phyloP scores from a whole-genome alignment of 2,888 invertebrate species.

The Sepiola atlantica region DNA sequence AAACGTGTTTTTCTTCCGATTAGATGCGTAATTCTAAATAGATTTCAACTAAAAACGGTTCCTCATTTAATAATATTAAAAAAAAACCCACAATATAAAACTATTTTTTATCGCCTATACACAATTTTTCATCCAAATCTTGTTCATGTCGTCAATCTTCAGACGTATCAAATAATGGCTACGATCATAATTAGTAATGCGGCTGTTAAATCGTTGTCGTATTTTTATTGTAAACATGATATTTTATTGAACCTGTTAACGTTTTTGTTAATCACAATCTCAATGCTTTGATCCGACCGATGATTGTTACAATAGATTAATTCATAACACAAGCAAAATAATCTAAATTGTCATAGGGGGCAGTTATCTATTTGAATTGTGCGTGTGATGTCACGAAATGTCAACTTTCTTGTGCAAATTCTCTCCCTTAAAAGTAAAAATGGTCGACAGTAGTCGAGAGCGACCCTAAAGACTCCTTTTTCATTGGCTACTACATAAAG shows the following conservation, averaged over 20 bases:
- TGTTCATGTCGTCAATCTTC: no score
- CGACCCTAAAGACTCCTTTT: no score
- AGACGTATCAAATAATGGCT: background rate
- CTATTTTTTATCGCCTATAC: no score
- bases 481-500: no score
- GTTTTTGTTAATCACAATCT: background rate
- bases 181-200: background rate
- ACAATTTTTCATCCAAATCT: no score
- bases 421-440: no score
- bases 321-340: background rate
- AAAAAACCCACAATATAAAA: no score
- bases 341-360: background rate
- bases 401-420: no score
- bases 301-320: background rate
- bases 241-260: background rate
- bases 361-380: background rate
- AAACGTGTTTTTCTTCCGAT: background rate
- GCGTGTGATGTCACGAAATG: background rate
- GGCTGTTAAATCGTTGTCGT: background rate
- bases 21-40: no score
- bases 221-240: background rate
- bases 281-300: background rate
- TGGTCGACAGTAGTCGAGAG: no score
- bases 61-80: no score
- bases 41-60: no score